Base-by-base conservation (phyloP, 2,888 invertebrate species). In the Cephus pygmeus region DNA sequence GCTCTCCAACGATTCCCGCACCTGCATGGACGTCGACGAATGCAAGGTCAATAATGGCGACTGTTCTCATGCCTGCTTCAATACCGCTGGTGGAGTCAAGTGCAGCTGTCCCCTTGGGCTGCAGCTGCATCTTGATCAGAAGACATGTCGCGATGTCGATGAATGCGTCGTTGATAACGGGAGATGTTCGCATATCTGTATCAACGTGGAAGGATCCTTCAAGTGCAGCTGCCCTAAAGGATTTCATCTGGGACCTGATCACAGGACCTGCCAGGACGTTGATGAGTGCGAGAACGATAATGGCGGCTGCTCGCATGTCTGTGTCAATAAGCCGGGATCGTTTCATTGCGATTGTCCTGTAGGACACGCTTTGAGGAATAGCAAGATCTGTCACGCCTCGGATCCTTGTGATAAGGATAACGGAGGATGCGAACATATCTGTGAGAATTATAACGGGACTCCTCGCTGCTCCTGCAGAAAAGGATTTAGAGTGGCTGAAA, bases 31-130 rank as follows among this genome's bases (percentile, higher is more conserved):
- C 34, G 86, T 92, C 23, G 92, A 94, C 89, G 93, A 93, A 77
- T 96, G 95, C 83, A 88, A 90, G 12, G 84, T 89, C 1, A 92
- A 92, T 77, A 94, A 94, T 81, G 94, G 94, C 1, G 94, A 93
- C 56, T 96, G 95, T 87, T 93, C 93, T 6, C 95, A 95, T 79
- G 92, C 92, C 33, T 96, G 96, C 83, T 94, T 91, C 69, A 94
- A 94, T 83, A 91, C 91, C 6, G 86, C 89, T 0, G 93, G 93
- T 1, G 91, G 92, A 35, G 92, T 92, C 83, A 89, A 90, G 83
- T 94, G 94, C 82, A 90, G 89, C 30, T 94, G 93, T 80, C 92
- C 92, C 0, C 81, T 87, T 11, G 93, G 93, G 0, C 92, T 91
- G 80, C 83, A 84, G 1, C 81, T 92, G 12, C 90, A 90, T 76